phyloP scores from a whole-genome alignment of 2,797 vertebrate genomes.

The Dallia pectoralis region DNA sequence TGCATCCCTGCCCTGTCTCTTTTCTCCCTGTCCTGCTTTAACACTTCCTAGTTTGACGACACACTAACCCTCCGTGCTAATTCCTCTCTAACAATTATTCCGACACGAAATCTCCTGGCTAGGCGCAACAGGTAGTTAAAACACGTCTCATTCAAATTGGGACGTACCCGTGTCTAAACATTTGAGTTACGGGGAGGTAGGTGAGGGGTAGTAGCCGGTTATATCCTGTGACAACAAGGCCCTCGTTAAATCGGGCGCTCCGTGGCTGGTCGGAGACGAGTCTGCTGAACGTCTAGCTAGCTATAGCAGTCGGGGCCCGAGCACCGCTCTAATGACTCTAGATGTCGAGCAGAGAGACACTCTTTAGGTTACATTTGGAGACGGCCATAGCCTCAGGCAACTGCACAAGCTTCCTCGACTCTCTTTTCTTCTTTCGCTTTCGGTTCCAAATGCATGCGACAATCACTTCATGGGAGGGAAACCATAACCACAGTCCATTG shows the following conservation, averaged over 20 bases:
- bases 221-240: slow-evolving; percentile 61
- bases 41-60: slow-evolving; percentile 77
- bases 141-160: slow-evolving; percentile 47
- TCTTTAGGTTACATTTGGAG: slow-evolving; percentile 74
- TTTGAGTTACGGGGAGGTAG: slow-evolving; percentile 50
- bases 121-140: slow-evolving; percentile 54
- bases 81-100: slow-evolving; percentile 71
- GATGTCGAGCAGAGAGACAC: slow-evolving; percentile 52
- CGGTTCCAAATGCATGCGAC: slow-evolving; percentile 75
- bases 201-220: slow-evolving; percentile 53
- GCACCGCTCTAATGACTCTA: slow-evolving; percentile 59
- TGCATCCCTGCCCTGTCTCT: slow-evolving; percentile 78
- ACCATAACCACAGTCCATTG: slow-evolving; percentile 45
- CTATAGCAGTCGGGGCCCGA: slow-evolving; percentile 53
- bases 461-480: slow-evolving; percentile 65
- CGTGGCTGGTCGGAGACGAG: slow-evolving; percentile 67
- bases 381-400: slow-evolving; percentile 81
- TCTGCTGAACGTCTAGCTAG: slow-evolving; percentile 57
- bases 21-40: slow-evolving; percentile 73
- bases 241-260: slow-evolving; percentile 55
- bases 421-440: slow-evolving; percentile 79
- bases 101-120: slow-evolving; percentile 52
- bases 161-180: slow-evolving; percentile 27
- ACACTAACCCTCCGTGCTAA: slow-evolving; percentile 73
- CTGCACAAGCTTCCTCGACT: slow-evolving; percentile 83